Conservation (phyloP, 2,797 vertebrate species). For the Danio albolineatus region DNA sequence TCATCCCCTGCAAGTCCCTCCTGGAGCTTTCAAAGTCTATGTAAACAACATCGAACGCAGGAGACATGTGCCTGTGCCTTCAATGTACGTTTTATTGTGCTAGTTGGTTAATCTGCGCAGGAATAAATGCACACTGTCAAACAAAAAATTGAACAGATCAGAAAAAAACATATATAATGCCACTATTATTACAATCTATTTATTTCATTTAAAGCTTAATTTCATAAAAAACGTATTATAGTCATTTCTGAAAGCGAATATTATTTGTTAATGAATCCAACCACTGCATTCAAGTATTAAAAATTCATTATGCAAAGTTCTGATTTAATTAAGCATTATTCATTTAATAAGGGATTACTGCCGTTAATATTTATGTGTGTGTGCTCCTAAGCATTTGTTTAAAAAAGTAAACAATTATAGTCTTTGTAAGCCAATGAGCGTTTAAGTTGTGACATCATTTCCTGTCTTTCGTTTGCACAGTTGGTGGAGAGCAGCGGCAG, state of each 20-base stretch:
- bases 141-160: not conserved
- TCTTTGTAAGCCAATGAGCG: not conserved
- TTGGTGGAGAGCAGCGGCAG: not conserved
- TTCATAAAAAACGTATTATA: too few relatives aligned
- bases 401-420: not conserved
- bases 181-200: not conserved
- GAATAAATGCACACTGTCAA: not conserved
- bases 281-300: not conserved
- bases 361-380: not conserved
- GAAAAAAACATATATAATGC: not conserved
- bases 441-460: slow-evolving; percentile 3
- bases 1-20: slow-evolving; percentile 54
- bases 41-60: slow-evolving; percentile 52
- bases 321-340: not conserved
- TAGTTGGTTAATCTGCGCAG: not conserved
- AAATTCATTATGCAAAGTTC: not conserved
- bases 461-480: not conserved
- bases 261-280: not conserved
- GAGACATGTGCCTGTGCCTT: slow-evolving; percentile 20
- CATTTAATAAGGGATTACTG: not conserved
- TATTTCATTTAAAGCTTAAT: not conserved
- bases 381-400: not conserved
- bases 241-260: not conserved
- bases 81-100: slow-evolving; percentile 20
- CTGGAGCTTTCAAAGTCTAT: slow-evolving; percentile 57